Evolutionary conservation across 2,113 vertebrate genomes (phyloP).

Genomic region (Dipodomys merriami): DNA sequence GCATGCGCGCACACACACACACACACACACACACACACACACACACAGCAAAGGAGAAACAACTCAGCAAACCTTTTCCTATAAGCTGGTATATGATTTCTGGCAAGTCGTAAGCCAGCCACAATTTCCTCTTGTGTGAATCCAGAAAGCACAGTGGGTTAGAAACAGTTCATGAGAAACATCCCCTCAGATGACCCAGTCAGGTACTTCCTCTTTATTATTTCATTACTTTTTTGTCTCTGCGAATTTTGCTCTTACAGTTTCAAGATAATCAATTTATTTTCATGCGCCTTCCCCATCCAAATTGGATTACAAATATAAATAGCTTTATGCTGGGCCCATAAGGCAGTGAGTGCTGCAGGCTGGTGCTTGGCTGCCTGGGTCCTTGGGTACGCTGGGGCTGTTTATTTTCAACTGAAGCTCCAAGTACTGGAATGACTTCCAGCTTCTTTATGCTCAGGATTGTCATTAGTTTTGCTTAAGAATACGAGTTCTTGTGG

Average conservation of each 20-base stretch:
- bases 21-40: not conserved
- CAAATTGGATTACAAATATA: slow-evolving; percentile 66
- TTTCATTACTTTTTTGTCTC: slow-evolving; percentile 72
- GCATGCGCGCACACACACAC: not conserved
- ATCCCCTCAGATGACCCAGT: slow-evolving; percentile 26
- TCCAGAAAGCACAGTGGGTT: slow-evolving; percentile 25
- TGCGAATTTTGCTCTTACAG: slow-evolving; percentile 56
- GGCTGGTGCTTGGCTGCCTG: slow-evolving; percentile 34
- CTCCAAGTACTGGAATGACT: slow-evolving; percentile 57
- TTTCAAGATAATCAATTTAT: slow-evolving; percentile 77
- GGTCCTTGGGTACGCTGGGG: not conserved
- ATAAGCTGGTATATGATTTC: not conserved
- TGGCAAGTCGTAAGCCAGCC: not conserved
- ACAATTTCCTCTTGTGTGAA: slow-evolving; percentile 2
- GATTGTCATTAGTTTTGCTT: not conserved
- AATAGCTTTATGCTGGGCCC: slow-evolving; percentile 42
- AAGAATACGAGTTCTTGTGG: not conserved
- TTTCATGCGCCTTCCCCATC: slow-evolving; percentile 46
- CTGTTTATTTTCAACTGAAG: slow-evolving; percentile 69
- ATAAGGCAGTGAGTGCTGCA: not conserved
- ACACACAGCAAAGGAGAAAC: not conserved
- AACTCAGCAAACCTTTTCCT: not conserved
- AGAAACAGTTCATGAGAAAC: slow-evolving; percentile 30
- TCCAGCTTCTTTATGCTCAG: not conserved
- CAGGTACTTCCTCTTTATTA: slow-evolving; percentile 73